Evolutionary conservation across 2,888 invertebrate species (phyloP).

Genomic region (Gandaritis pyraliata): DNA sequence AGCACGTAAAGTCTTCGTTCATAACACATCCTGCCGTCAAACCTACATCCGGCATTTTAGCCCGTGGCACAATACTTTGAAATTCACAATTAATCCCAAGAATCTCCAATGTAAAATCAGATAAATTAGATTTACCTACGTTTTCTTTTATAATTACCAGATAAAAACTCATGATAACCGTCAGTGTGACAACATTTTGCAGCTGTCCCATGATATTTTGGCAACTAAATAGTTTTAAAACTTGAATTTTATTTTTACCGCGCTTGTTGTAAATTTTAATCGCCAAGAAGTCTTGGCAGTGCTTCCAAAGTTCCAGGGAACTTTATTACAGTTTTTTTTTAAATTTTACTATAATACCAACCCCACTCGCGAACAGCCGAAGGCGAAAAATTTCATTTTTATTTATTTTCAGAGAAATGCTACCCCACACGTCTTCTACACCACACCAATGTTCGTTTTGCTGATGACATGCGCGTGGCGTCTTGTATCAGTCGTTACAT

Average conservation of each 20-base stretch:
- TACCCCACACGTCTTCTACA: no score
- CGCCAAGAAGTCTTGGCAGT: slow-evolving; percentile 79
- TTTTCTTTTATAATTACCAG: slow-evolving; percentile 41
- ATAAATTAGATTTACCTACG: slow-evolving; percentile 21
- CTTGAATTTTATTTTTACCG: slow-evolving; percentile 71
- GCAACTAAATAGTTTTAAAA: slow-evolving; percentile 74
- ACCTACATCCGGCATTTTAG: no score
- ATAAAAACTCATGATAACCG: slow-evolving; percentile 46
- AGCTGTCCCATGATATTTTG: slow-evolving; percentile 77
- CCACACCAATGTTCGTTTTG: no score
- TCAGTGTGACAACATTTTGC: slow-evolving; percentile 53
- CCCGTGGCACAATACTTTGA: slow-evolving; percentile 32
- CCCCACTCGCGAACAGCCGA: no score
- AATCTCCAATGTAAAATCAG: slow-evolving; percentile 34
- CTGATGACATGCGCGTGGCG: no score
- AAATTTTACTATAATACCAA: no score
- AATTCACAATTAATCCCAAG: slow-evolving; percentile 40
- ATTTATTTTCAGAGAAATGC: no score
- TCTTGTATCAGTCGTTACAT: no score
- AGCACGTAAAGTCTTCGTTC: no score
- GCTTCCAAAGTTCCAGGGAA: slow-evolving; percentile 71
- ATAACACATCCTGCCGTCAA: no score
- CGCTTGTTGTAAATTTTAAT: slow-evolving; percentile 75
- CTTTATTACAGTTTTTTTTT: slow-evolving; percentile 66
- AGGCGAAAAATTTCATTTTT: no score